Evolutionary conservation across 2,113 vertebrate species (phyloP).

Genomic region (Albula glossodonta): DNA sequence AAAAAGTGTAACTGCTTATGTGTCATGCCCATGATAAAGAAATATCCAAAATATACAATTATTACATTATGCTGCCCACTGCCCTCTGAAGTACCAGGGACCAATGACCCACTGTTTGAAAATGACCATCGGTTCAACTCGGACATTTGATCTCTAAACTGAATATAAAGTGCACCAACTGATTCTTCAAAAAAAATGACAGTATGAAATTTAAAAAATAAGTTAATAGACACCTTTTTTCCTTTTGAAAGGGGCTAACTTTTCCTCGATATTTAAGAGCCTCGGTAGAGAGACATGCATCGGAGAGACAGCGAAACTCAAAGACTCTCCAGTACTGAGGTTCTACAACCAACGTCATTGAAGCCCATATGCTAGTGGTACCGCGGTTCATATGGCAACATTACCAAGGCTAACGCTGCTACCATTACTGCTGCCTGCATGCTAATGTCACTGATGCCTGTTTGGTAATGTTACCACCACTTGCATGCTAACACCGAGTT

Average conservation of each 20-base stretch:
- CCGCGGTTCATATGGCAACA: neutral
- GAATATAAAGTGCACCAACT: neutral
- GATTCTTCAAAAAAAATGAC: neutral
- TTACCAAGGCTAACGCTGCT: no score
- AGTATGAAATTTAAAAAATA: neutral
- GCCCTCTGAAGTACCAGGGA: neutral
- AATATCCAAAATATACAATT: neutral
- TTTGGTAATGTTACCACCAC: neutral
- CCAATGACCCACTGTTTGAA: neutral
- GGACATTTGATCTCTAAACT: neutral
- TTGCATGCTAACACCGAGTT: neutral
- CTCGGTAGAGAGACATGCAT: neutral
- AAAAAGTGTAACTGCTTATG: neutral
- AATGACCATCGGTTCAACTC: neutral
- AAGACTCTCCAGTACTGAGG: neutral
- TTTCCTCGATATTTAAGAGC: neutral
- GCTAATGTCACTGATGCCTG: neutral
- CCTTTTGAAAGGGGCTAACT: neutral
- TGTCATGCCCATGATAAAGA: neutral
- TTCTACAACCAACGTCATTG: neutral
- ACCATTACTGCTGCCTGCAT: neutral
- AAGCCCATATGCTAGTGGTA: neutral
- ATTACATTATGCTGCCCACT: neutral
- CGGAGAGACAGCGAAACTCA: neutral
- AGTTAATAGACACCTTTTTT: neutral